Percentiles rank a stretch among this genome's conserved stretches.
phyloP scores from a whole-genome alignment of 1,140 invertebrate genomes.

The Hesperophylax magnus region DNA sequence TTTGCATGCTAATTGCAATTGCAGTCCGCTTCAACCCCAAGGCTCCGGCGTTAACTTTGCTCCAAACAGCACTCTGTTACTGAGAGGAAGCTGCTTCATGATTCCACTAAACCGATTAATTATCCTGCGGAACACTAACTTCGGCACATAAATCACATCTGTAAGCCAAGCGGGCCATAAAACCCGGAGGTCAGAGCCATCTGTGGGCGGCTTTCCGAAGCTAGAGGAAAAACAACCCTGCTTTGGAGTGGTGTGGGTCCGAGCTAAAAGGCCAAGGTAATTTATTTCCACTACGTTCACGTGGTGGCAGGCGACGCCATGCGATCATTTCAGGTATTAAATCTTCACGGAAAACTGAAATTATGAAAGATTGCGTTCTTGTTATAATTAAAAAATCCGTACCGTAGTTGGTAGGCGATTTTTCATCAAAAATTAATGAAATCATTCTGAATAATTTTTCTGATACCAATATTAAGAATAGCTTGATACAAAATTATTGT shows the following conservation, averaged over 20 bases:
- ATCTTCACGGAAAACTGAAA: background rate
- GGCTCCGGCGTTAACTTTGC: background rate
- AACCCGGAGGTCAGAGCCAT: background rate
- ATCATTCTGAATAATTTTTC: too few species aligned
- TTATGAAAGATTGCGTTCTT: background rate
- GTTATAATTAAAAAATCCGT: too few species aligned
- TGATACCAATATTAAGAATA: too few species aligned
- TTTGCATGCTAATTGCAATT: too few species aligned
- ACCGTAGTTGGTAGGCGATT: too few species aligned
- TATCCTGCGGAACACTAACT: constrained; percentile 3
- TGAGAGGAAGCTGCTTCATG: constrained; percentile 1
- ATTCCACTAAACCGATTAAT: constrained; percentile 10
- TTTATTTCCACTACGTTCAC: background rate
- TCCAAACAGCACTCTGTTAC: background rate
- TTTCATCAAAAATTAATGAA: too few species aligned
- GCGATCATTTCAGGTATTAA: constrained; percentile 12
- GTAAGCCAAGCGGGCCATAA: background rate
- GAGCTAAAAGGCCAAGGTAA: background rate
- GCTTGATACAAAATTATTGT: too few species aligned
- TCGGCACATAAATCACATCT: background rate
- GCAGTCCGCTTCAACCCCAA: background rate
- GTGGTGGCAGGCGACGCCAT: background rate
- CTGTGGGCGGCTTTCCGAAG: background rate
- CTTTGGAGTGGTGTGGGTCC: constrained; percentile 1
- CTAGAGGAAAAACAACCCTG: constrained; percentile 2